Percentiles rank a stretch among this genome's conserved stretches.
Evolutionary conservation across 2,888 invertebrate species (phyloP).

Genomic region (Balanococcus diminutus): DNA sequence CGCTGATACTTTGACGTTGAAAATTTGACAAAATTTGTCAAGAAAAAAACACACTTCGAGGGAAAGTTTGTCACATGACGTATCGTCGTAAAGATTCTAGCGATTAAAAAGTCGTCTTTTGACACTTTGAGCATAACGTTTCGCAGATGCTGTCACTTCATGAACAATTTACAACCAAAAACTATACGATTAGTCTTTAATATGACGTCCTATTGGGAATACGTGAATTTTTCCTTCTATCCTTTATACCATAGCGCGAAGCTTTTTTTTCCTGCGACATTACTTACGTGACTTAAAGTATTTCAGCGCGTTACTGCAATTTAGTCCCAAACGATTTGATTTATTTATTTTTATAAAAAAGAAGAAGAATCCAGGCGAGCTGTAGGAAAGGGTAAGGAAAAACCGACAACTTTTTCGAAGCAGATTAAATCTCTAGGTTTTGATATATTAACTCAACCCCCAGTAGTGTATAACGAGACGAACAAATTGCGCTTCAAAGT

Average conservation of each 20-base stretch:
- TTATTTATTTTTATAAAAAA: background rate
- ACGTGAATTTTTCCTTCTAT: background rate
- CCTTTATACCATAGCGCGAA: background rate
- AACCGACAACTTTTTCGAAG: conserved; percentile 22
- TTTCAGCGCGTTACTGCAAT: conserved; percentile 26
- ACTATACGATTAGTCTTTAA: conserved; percentile 36
- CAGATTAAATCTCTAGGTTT: conserved; percentile 46
- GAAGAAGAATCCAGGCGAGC: background rate
- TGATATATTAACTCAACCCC: conserved; percentile 20
- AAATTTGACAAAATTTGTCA: conserved; percentile 10
- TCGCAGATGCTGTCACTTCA: conserved; percentile 29
- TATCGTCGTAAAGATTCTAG: background rate
- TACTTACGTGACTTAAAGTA: background rate
- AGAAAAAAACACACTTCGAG: background rate
- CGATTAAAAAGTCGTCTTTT: conserved; percentile 19
- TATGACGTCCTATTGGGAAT: conserved; percentile 25
- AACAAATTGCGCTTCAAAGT: conserved; percentile 50
- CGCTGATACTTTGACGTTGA: background rate
- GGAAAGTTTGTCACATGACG: background rate
- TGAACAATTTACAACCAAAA: background rate
- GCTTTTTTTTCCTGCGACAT: background rate
- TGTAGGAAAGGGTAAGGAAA: conserved; percentile 11
- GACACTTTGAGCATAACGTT: background rate
- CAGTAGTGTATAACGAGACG: conserved; percentile 36
- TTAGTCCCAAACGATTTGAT: conserved; percentile 23